These are phyloP conservation scores for Scytalopus superciliaris DNA, from an alignment of 2,113 vertebrate genomes.

Conservation along the genomic window DNA sequence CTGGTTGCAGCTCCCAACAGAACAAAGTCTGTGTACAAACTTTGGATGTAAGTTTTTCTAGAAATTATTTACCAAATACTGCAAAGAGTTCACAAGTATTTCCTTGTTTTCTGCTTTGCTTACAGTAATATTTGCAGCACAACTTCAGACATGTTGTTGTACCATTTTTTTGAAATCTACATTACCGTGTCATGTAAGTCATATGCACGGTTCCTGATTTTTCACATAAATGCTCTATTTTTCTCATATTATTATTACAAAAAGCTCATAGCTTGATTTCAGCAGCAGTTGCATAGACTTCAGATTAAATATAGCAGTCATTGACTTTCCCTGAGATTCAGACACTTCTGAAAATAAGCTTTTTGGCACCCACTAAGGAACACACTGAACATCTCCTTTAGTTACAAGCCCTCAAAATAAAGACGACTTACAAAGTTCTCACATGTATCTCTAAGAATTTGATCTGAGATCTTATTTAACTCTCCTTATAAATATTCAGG, in stretches of 20 bases:
- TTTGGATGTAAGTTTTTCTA: background rate
- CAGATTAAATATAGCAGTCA: slow-evolving; percentile 23
- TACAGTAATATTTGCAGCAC: background rate
- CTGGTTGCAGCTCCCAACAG: background rate
- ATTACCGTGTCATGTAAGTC: background rate
- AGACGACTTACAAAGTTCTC: background rate
- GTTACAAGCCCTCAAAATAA: slow-evolving; percentile 29
- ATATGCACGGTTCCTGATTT: background rate
- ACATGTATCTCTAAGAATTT: background rate
- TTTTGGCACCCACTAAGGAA: slow-evolving; percentile 38
- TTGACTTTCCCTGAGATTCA: slow-evolving; percentile 15
- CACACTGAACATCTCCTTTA: slow-evolving; percentile 43
- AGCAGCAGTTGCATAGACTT: background rate
- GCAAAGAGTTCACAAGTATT: background rate
- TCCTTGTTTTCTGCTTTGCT: background rate
- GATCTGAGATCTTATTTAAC: background rate
- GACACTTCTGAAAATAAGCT: slow-evolving; percentile 43
- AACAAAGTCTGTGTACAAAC: background rate
- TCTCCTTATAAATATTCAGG: background rate
- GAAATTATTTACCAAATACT: background rate
- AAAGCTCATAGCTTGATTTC: background rate
- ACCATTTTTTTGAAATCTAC: background rate
- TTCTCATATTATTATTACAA: background rate
- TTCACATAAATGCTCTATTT: background rate
- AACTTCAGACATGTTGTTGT: background rate